Evolutionary conservation across 2,113 vertebrate species (phyloP).

Genomic region (Cavia aperea): DNA sequence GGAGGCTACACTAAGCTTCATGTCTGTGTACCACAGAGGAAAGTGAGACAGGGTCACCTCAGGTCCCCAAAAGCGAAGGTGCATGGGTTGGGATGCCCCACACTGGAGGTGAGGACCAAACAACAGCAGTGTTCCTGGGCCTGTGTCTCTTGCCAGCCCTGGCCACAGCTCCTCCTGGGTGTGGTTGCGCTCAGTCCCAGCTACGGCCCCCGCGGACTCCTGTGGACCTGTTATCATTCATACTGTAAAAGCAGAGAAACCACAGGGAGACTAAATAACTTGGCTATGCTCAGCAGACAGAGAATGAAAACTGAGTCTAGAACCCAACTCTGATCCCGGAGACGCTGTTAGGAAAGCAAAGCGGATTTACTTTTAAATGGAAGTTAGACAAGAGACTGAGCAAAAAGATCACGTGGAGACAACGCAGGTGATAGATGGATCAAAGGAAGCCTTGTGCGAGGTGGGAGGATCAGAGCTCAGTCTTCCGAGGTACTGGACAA

Average conservation of each 20-base stretch:
- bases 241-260: not conserved
- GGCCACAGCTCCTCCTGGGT: not conserved
- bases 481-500: not conserved
- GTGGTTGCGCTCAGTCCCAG: not conserved
- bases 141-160: not conserved
- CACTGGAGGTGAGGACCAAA: not conserved
- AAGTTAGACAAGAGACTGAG: not conserved
- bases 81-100: not conserved
- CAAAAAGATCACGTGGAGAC: not conserved
- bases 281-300: not conserved
- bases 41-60: not conserved
- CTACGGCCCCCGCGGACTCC: not conserved
- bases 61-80: not conserved
- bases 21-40: not conserved
- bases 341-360: not conserved
- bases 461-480: not conserved
- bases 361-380: not conserved
- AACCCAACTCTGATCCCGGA: not conserved
- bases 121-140: not conserved
- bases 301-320: not conserved
- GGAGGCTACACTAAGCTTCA: not conserved
- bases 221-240: not conserved
- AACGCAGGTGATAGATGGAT: not conserved
- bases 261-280: not conserved
- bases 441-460: not conserved